Evolutionary conservation across 2,113 vertebrate species (phyloP).

Genomic region (Psephotus haematonotus): DNA sequence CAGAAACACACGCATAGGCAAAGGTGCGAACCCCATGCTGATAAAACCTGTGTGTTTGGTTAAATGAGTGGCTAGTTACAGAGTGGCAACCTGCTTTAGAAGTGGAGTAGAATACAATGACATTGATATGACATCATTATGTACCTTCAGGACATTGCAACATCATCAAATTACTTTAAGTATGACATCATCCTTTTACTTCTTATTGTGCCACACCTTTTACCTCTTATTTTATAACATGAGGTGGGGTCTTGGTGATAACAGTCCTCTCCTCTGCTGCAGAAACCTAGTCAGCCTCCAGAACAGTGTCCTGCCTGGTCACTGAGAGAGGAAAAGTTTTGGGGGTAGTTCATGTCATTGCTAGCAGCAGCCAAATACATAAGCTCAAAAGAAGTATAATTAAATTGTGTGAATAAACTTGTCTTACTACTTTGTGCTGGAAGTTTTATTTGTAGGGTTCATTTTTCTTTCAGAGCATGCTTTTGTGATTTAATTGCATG

Average conservation of each 20-base stretch:
- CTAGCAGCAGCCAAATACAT: neutral
- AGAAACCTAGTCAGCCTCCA: neutral
- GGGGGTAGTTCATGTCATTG: neutral
- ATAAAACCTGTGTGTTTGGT: neutral
- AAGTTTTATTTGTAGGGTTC: neutral
- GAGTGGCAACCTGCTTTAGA: neutral
- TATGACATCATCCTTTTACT: neutral
- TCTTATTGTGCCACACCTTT: neutral
- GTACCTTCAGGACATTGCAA: neutral
- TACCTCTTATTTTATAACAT: neutral
- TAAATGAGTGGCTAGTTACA: neutral
- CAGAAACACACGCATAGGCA: neutral
- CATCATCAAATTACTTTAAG: neutral
- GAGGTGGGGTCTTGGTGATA: neutral
- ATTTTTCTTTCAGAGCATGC: neutral
- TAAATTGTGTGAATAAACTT: neutral
- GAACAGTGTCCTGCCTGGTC: neutral
- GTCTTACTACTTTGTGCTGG: neutral
- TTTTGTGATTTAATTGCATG: neutral
- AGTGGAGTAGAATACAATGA: neutral
- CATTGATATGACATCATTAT: neutral
- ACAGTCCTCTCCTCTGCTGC: neutral
- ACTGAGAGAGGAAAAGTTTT: neutral
- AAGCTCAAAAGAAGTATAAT: neutral
- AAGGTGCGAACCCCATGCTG: neutral